Percentiles rank a stretch among this genome's conserved stretches.
Conservation (phyloP, 37 sponge, comb jelly and placozoan species). For the Bolinopsis microptera region DNA sequence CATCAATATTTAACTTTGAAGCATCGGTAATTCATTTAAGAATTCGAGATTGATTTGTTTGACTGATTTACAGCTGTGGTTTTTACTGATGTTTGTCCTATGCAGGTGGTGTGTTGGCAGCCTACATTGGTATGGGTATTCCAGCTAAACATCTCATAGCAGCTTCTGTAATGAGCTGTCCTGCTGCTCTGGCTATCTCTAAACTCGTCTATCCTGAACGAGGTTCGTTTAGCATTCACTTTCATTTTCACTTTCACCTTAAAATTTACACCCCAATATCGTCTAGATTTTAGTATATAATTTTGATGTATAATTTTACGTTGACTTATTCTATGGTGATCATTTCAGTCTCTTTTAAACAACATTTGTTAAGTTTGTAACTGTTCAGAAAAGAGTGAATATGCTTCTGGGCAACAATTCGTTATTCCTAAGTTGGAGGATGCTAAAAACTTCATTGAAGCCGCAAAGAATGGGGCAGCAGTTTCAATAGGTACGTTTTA, state of each 20-base stretch:
- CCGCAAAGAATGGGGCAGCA: constrained; percentile 60
- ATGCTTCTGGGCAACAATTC: constrained; percentile 17
- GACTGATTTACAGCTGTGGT: no score
- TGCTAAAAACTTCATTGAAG: constrained; percentile 66
- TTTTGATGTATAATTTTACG: no score
- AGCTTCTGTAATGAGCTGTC: constrained; percentile 65
- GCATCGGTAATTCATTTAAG: no score
- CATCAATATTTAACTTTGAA: no score
- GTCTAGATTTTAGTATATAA: no score
- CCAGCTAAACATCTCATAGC: constrained; percentile 67
- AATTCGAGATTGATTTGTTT: no score
- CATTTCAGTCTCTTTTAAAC: no score
- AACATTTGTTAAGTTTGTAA: no score
- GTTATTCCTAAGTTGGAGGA: constrained; percentile 36
- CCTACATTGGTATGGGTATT: constrained; percentile 58
- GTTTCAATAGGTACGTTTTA: constrained; percentile 32
- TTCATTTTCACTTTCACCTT: not conserved
- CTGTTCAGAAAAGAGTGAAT: constrained; percentile 16
- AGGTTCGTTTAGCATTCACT: constrained; percentile 27
- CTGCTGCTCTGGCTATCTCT: constrained; percentile 67
- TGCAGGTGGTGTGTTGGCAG: constrained; percentile 60
- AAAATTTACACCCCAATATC: no score
- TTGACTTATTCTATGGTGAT: no score
- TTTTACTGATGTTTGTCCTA: not conserved
- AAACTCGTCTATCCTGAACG: constrained; percentile 66